A percentile compares a stretch with the other conserved stretches of the same genome.
Conservation (phyloP, 2,797 vertebrate genomes). For the Podarcis lilfordi region DNA sequence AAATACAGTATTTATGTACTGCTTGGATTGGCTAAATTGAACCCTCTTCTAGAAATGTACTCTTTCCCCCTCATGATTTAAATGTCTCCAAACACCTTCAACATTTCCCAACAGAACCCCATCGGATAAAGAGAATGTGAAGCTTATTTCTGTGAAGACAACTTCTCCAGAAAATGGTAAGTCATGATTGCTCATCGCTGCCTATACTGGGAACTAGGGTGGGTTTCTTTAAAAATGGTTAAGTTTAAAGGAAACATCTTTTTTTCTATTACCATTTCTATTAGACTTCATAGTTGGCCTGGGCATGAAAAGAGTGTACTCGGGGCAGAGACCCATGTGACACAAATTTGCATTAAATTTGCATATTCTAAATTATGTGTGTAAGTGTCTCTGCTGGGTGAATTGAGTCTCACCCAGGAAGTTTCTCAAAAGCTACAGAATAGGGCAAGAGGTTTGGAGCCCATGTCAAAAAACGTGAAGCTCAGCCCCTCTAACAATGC, state of each 20-base stretch:
- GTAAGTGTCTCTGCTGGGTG: too few species aligned
- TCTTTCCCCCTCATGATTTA: slow-evolving; percentile 18
- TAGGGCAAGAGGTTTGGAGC: too few species aligned
- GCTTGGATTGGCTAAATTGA: too few species aligned
- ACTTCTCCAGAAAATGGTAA: slow-evolving; percentile 87
- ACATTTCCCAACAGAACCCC: slow-evolving; percentile 82
- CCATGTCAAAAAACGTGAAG: too few species aligned
- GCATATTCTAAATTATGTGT: too few species aligned
- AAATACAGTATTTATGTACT: too few species aligned
- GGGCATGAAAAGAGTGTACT: neutral
- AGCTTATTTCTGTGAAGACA: slow-evolving; percentile 93
- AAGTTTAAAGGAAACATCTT: neutral
- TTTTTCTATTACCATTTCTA: slow-evolving; percentile 10
- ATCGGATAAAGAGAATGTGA: slow-evolving; percentile 91
- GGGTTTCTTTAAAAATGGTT: neutral
- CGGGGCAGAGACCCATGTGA: too few species aligned
- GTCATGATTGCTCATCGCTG: slow-evolving; percentile 47
- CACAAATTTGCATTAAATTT: too few species aligned
- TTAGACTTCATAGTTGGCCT: neutral
- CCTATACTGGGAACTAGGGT: neutral
- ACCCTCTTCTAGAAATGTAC: neutral
- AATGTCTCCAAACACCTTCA: slow-evolving; percentile 23
- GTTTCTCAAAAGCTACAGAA: too few species aligned
- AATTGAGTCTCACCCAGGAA: too few species aligned
- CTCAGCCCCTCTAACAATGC: too few species aligned